Conservation (phyloP, 2,888 invertebrate species). For the Drosophila meridiana region DNA sequence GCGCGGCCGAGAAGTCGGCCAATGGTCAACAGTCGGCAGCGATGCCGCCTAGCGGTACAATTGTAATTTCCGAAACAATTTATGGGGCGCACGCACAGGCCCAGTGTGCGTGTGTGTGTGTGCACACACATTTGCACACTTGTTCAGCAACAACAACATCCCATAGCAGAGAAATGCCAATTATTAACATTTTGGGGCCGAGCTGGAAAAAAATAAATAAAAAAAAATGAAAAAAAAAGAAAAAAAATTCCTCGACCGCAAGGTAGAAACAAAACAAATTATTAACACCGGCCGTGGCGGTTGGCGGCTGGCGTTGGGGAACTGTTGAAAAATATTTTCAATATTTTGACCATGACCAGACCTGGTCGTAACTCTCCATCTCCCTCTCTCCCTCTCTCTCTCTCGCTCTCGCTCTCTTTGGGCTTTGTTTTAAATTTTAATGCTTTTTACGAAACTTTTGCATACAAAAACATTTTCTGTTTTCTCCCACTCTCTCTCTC, state of each 20-base stretch:
- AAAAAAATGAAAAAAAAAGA: slow-evolving; percentile 31
- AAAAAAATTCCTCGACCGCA: slow-evolving; percentile 47
- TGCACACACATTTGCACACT: neutral
- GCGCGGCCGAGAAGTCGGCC: slow-evolving; percentile 42
- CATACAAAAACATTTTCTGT: slow-evolving; percentile 26
- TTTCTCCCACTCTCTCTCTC: neutral
- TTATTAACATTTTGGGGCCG: slow-evolving; percentile 66
- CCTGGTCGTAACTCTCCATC: slow-evolving; percentile 31
- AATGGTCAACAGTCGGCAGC: slow-evolving; percentile 32
- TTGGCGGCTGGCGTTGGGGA: neutral
- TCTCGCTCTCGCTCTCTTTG: slow-evolving; percentile 5
- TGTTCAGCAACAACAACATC: neutral
- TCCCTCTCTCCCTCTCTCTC: neutral
- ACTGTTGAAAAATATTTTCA: slow-evolving; percentile 33
- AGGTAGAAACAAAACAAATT: slow-evolving; percentile 65
- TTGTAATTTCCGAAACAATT: slow-evolving; percentile 73
- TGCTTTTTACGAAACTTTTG: slow-evolving; percentile 68
- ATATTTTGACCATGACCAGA: slow-evolving; percentile 47
- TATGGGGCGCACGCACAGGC: slow-evolving; percentile 32
- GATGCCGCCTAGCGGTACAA: slow-evolving; percentile 30
- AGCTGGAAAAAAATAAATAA: slow-evolving; percentile 7
- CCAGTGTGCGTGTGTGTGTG: no score
- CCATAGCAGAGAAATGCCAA: slow-evolving; percentile 59
- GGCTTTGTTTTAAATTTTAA: slow-evolving; percentile 62
- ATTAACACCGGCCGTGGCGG: slow-evolving; percentile 39